Evolutionary conservation across 2,888 invertebrate species (phyloP), one percentile per base, ranked within the genome.

Genomic region (Platycheirus albimanus): DNA sequence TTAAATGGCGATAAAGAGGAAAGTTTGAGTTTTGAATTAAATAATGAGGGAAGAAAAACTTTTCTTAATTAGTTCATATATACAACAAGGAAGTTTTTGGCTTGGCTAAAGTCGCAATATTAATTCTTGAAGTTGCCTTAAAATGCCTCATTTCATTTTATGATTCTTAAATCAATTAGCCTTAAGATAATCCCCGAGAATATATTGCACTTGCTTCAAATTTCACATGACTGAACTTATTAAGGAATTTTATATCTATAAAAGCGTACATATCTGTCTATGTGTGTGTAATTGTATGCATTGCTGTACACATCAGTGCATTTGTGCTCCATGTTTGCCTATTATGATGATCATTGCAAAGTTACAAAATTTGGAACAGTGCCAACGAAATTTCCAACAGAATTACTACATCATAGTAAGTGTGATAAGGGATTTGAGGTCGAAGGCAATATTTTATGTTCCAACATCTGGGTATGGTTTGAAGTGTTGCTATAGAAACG

Each of bases 111-210:
- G 28, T 43, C 15, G 45, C 30, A 33, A 49, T 36, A 17, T n/a
- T n/a, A 38, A 49, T 49, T 8, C 20, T 15, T 7, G 20, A 28
- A 47, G 38, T 45, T 41, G 30, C 38, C 72, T 69, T 24, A 24
- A 38, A 64, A 24, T 15, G 8, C 15, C 41, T 54, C 41, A 52
- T 51, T 52, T 54, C 19, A 36, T 43, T 24, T 38, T 10, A 15
- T 13, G 38, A 47, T 74, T 30, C 51, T 67, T 43, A 36, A 83
- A 67, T 61, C 47, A 67, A 83, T 83, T 83, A 69, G 67, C 72
- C 69, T 69, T 58, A 41, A n/a, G 52, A 76, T 71, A 76, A 71
- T 71, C 77, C 58, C 28, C 28, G 41, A 28, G 33, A 71, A 78
- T 33, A 33, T 67, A 51, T 61, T 58, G 41, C 58, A 58, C 41